phyloP scores from a whole-genome alignment of 2,113 vertebrate species.

The Microtus richardsoni region DNA sequence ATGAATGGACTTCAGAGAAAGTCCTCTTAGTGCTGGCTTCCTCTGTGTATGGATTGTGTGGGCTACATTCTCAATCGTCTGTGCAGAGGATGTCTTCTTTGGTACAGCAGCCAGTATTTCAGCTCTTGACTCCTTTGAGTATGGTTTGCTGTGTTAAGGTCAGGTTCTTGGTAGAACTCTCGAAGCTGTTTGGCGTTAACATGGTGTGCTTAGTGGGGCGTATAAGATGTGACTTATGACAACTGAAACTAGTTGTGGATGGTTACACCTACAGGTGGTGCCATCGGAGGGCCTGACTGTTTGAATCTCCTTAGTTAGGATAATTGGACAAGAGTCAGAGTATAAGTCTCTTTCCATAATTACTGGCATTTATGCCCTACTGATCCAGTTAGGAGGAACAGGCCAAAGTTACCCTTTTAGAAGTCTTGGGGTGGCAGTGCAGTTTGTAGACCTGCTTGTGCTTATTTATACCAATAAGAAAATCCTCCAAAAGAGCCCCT shows the following conservation, averaged over 20 bases:
- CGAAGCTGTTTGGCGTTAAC: constrained; percentile 74
- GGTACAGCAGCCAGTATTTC: constrained; percentile 75
- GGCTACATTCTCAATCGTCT: constrained; percentile 72
- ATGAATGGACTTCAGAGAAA: constrained; percentile 83
- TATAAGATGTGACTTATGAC: constrained; percentile 53
- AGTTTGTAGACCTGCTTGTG: constrained; percentile 72
- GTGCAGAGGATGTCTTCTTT: constrained; percentile 76
- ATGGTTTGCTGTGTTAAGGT: constrained; percentile 72
- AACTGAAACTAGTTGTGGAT: constrained; percentile 59
- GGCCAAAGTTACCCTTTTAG: constrained; percentile 72
- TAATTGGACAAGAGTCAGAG: constrained; percentile 52
- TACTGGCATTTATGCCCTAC: not conserved
- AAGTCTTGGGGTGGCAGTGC: constrained; percentile 77
- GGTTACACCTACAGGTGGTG: constrained; percentile 35
- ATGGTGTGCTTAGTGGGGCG: constrained; percentile 59
- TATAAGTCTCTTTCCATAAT: not conserved
- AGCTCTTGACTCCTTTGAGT: constrained; percentile 72
- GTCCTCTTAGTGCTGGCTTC: constrained; percentile 78
- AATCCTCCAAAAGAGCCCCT: constrained; percentile 59
- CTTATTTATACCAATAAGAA: constrained; percentile 83
- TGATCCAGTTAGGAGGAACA: constrained; percentile 58
- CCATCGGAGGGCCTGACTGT: constrained; percentile 33
- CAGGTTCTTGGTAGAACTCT: constrained; percentile 73
- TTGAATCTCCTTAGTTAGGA: constrained; percentile 44
- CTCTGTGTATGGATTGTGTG: constrained; percentile 61